Evolutionary conservation across 1,140 invertebrate genomes (phyloP), one percentile per base, ranked within the genome.

Genomic region (Helicoverpa zea): DNA sequence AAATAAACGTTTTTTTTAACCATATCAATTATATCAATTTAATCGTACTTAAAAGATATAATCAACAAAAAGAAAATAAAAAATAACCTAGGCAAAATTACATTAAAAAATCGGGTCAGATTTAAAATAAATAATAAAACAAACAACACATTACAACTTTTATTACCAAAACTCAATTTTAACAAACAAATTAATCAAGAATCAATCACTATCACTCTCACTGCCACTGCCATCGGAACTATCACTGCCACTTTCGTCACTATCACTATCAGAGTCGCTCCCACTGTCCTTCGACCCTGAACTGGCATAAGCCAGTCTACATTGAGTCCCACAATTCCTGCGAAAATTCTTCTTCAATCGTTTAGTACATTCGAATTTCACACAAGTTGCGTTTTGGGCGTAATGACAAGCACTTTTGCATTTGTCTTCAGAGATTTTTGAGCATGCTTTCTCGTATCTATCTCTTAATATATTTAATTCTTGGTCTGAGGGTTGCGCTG

Each of bases 361-460:
- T 0, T 54, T 80, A 2, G 12, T 35, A 16, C 91, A 92, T 2
- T 75, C 73, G 18, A 86, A 61, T 0, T 58, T 56, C 0, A 30
- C 13, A 16, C 91, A 92, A 0, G 85, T 79, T 9, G 43, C n/a
- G 11, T 59, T 70, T 2, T 59, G 80, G 0, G 88, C 82, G 16
- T 51, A 77, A 2, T 18, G 12, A 68, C 90, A 91, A 9, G 87
- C 89, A 1, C 35, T 30, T 0, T 52, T 52, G 63, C 90, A 92
- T 86, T 88, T 91, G 0, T 72, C 10, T 9, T 56, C 51, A 0
- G 89, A 89, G 30, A 80, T 68, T 14, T 63, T 81, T 30, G 80
- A 16, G 54, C 90, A 92, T 10, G 82, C 85, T 2, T 52, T 81
- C 23, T 90, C 89, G 61, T 84, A 89, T 54, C 76, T 77, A 12